Base-by-base conservation (phyloP, 2,888 invertebrate species). In the Stenurella melanura region DNA sequence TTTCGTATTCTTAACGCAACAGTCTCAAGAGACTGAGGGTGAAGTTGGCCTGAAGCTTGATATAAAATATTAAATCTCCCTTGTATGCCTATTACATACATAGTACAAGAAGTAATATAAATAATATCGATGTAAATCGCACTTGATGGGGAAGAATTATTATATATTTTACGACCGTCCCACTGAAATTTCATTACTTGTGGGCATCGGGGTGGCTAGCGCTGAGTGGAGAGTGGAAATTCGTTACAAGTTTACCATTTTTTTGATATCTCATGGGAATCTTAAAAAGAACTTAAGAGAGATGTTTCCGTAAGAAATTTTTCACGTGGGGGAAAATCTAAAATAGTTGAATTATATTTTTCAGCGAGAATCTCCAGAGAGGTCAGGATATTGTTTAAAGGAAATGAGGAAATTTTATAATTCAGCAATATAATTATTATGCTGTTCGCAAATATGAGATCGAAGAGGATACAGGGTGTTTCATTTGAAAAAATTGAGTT, bases 51-150 rank as follows among this genome's bases (percentile, higher is more conserved):
- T 82, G 83, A 83, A 86, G 87, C 84, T 84, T 84, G 83, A 85
- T 81, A 84, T 87, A 85, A 88, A 88, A 87, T 87, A 88, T 88
- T 88, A 87, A 88, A 87, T 86, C 86, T 83, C 85, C 84, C 86
- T 83, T 84, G 85, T 85, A 85, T 82, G 84, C 82, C 84, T 81
- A 83, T 84, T 85, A 84, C 84, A 82, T 81, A 82, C 79, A 76
- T 80, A 81, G 82, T 77, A 80, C 78, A 78, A 75, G 80, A 74
- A 80, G 80, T 79, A 77, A 76, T 78, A 83, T 80, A 79, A 82
- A 83, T 83, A 80, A 78, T 76, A 78, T 77, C 72, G 77, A 76
- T 80, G 74, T 73, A 80, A 78, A 74, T 74, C 42, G 64, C 70
- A 17, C 58, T 70, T 70, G 67, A 73, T 61, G 63, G 61, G 30